Percentiles rank a stretch among this genome's conserved stretches.
These are phyloP conservation scores for Andinoacara biseriatus DNA, from an alignment of 2,113 vertebrate species.

Conservation along the genomic window DNA sequence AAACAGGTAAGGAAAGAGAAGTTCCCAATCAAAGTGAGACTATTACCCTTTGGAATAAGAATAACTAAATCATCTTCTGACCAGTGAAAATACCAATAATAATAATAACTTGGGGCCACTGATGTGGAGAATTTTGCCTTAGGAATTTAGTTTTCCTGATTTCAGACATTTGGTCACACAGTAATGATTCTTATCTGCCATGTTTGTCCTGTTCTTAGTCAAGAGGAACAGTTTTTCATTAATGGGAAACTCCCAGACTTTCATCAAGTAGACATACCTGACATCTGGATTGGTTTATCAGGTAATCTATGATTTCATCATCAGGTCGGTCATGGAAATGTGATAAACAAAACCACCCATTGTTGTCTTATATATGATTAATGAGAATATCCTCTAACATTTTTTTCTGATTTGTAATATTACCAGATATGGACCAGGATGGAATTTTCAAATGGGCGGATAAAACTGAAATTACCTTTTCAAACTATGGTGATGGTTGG, in stretches of 20 bases:
- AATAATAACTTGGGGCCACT: too few species aligned
- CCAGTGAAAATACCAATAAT: too few species aligned
- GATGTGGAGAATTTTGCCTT: not conserved
- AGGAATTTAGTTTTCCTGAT: not conserved
- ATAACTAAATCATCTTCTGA: too few species aligned
- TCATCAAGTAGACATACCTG: conserved; percentile 77
- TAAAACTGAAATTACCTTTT: conserved; percentile 54
- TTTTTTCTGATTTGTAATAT: not conserved
- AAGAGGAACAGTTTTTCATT: conserved; percentile 81
- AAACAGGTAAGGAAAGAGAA: conserved; percentile 65
- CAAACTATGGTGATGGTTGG: conserved; percentile 77
- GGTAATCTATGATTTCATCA: conserved; percentile 51
- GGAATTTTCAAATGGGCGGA: conserved; percentile 80
- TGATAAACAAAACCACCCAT: not conserved
- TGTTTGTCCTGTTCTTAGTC: conserved; percentile 48
- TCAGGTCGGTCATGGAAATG: rapidly evolving
- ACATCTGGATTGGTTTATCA: conserved; percentile 83
- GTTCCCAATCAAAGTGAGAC: rapidly evolving
- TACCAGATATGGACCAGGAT: conserved; percentile 77
- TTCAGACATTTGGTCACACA: not conserved
- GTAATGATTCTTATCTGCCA: not conserved
- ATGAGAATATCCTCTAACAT: not conserved
- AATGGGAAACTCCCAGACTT: conserved; percentile 81
- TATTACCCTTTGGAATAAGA: not conserved
- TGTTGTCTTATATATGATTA: not conserved